Conservation (phyloP, 2,113 vertebrate genomes). For the Pterophyllum scalare region DNA sequence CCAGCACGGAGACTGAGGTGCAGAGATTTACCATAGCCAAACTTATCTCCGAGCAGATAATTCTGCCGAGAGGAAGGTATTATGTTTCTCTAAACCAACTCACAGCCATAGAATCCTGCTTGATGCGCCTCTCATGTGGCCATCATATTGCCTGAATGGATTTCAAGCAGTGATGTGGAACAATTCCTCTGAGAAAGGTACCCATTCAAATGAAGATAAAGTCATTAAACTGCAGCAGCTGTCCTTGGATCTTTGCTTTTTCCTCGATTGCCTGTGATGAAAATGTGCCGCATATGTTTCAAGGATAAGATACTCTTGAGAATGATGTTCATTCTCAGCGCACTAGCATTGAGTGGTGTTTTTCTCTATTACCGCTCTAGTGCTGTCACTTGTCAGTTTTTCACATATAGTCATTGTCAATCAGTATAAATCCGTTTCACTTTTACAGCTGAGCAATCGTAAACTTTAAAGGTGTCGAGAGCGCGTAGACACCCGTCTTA, state of each 20-base stretch:
- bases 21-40: slow-evolving; percentile 46
- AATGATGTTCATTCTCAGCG: slow-evolving; percentile 45
- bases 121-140: slow-evolving; percentile 65
- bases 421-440: neutral
- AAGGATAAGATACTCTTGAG: slow-evolving; percentile 62
- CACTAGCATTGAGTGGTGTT: neutral
- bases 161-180: slow-evolving; percentile 62
- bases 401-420: neutral
- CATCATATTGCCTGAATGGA: slow-evolving; percentile 62
- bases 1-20: slow-evolving; percentile 33
- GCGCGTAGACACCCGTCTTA: neutral
- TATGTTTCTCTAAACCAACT: slow-evolving; percentile 55
- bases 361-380: slow-evolving; percentile 27
- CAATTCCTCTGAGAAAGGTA: slow-evolving; percentile 57
- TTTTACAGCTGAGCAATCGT: neutral
- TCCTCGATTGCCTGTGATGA: slow-evolving; percentile 46
- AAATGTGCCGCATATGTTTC: slow-evolving; percentile 49
- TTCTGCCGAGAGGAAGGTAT: slow-evolving; percentile 49
- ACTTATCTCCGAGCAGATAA: slow-evolving; percentile 62
- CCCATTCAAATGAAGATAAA: slow-evolving; percentile 65
- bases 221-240: slow-evolving; percentile 65
- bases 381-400: slow-evolving; percentile 21
- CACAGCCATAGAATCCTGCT: slow-evolving; percentile 42
- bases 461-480: neutral
- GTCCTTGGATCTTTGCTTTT: slow-evolving; percentile 62